Conservation (phyloP, 2,888 invertebrate genomes). For the Diabrotica balteata region DNA sequence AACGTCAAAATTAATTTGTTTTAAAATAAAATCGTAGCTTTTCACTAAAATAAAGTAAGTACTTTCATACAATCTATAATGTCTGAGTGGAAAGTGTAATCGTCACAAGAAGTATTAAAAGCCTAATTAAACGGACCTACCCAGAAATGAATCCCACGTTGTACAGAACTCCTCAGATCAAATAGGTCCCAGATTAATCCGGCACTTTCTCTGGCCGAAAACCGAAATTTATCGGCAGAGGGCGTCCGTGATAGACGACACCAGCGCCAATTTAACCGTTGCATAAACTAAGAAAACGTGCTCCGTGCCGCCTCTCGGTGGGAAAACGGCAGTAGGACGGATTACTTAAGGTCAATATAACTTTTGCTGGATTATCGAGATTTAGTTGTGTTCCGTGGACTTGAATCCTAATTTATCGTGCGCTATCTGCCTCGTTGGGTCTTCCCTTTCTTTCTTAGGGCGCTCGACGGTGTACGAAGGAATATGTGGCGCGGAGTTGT, state of each 20-base stretch:
- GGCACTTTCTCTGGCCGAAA: constrained; percentile 10
- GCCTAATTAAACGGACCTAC: not conserved
- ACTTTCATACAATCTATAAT: no score
- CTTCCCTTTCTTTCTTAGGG: not conserved
- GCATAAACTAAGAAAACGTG: constrained; percentile 47
- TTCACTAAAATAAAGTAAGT: no score
- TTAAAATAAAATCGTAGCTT: no score
- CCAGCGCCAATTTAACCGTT: constrained; percentile 37
- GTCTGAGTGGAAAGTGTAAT: no score
- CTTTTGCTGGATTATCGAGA: constrained; percentile 54
- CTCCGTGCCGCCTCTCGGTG: constrained; percentile 32
- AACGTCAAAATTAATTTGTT: no score
- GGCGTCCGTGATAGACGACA: constrained; percentile 27
- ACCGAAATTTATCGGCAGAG: constrained; percentile 23
- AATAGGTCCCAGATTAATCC: constrained; percentile 17
- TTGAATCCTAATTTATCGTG: constrained; percentile 51
- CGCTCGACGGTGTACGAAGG: constrained; percentile 6
- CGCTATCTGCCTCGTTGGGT: constrained; percentile 37
- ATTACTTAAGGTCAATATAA: constrained; percentile 54
- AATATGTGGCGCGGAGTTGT: constrained; percentile 12
- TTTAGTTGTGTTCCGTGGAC: constrained; percentile 50
- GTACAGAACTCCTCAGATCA: constrained; percentile 8
- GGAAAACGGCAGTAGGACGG: constrained; percentile 44
- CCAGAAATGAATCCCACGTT: not conserved
- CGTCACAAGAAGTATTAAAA: no score